Percentiles rank a stretch among this genome's conserved stretches.
Evolutionary conservation across 2,113 vertebrate species (phyloP).

Genomic region (Trachemys scripta): DNA sequence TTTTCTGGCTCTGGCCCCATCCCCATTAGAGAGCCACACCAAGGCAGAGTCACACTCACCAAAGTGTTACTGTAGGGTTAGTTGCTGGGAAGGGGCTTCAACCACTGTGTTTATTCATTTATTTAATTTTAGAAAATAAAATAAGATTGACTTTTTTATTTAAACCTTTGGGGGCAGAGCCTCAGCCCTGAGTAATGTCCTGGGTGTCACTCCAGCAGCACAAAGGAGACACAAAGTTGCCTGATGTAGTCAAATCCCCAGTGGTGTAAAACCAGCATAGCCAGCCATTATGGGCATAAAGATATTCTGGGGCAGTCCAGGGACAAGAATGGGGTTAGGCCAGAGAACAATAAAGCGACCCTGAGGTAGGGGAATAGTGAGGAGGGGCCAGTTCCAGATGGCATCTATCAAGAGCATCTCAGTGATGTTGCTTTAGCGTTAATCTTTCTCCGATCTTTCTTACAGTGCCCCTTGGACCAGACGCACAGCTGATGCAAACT

Average conservation of each 20-base stretch:
- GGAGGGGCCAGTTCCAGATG: not conserved
- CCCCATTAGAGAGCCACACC: not conserved
- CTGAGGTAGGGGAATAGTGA: not conserved
- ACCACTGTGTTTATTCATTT: not conserved
- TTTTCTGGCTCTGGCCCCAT: not conserved
- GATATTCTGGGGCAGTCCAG: too few species aligned
- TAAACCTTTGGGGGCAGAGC: not conserved
- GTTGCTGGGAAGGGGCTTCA: not conserved
- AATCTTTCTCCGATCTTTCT: not conserved
- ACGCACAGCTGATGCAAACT: not conserved
- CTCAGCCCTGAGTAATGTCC: not conserved
- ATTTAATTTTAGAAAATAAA: not conserved
- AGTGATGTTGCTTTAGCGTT: not conserved
- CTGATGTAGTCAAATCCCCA: not conserved
- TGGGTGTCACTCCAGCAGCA: not conserved
- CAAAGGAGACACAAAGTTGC: not conserved
- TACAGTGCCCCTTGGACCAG: not conserved
- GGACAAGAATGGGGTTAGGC: not conserved
- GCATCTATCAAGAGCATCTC: not conserved
- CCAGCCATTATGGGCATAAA: not conserved
- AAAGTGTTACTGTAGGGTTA: not conserved
- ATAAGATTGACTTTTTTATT: not conserved
- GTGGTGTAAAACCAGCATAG: not conserved
- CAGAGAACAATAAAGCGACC: not conserved
- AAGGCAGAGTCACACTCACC: not conserved